Evolutionary conservation across 2,797 vertebrate species (phyloP).

Genomic region (Halcyon smyrnensis): DNA sequence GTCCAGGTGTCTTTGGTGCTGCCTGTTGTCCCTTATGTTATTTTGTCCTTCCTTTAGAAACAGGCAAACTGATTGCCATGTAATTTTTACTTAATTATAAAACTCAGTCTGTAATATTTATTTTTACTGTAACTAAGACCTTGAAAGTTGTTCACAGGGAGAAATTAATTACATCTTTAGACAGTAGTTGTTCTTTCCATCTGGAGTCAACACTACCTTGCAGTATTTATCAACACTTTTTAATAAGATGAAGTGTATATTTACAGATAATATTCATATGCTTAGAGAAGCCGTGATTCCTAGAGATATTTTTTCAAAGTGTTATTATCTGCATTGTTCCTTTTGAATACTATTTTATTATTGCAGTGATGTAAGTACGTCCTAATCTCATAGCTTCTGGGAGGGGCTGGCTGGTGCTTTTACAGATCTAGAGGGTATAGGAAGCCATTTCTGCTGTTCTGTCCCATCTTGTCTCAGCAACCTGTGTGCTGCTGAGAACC

Average conservation of each 20-base stretch:
- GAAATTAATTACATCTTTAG: neutral
- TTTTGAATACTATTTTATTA: neutral
- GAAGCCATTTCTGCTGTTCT: neutral
- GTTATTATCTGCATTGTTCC: neutral
- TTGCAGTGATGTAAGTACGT: neutral
- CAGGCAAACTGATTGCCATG: fast-evolving
- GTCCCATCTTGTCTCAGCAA: neutral
- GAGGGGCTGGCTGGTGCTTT: neutral
- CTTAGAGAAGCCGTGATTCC: neutral
- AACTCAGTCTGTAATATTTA: neutral
- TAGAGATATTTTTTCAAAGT: neutral
- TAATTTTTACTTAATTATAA: neutral
- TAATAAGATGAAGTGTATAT: neutral
- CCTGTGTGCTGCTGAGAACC: neutral
- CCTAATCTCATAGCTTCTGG: neutral
- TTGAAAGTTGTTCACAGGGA: neutral
- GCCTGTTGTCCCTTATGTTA: neutral
- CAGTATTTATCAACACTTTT: constrained; percentile 19
- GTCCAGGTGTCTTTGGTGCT: neutral
- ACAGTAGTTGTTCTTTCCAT: neutral
- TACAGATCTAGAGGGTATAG: neutral
- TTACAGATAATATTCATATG: neutral
- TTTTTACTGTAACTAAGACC: neutral
- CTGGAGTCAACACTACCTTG: neutral
- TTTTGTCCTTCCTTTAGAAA: neutral